These are phyloP conservation scores for Amphiura filiformis DNA, from an alignment of 35 echinoderm and acorn worm genomes.

Conservation along the genomic window DNA sequence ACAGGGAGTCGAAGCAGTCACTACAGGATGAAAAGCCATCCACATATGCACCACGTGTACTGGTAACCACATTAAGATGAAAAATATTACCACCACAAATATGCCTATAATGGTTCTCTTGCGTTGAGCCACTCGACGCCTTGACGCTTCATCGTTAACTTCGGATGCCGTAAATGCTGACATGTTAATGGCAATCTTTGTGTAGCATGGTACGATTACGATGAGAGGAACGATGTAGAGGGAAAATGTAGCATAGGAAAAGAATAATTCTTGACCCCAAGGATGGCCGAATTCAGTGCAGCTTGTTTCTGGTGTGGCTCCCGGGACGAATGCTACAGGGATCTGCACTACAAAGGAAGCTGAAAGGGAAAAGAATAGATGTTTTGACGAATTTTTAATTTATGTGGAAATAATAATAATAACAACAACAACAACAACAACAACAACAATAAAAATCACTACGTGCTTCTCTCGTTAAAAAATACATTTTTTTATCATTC, in stretches of 20 bases:
- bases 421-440: no score
- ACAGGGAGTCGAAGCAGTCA: background rate
- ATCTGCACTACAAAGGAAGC: conserved; percentile 4
- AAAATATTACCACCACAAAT: background rate
- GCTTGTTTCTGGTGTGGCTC: background rate
- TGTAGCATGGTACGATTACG: background rate
- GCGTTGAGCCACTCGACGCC: background rate
- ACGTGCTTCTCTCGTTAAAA: no score
- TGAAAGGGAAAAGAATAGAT: background rate
- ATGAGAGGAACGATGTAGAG: background rate
- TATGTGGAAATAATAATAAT: background rate
- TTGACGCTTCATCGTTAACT: no score
- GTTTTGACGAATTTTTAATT: background rate
- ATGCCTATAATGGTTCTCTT: background rate
- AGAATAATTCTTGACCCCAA: background rate
- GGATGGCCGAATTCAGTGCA: background rate
- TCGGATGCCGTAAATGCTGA: background rate
- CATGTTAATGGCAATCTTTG: background rate
- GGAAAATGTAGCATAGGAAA: background rate
- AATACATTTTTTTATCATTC: no score
- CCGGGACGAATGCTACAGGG: background rate
- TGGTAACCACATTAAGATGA: background rate
- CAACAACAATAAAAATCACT: no score
- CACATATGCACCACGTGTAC: background rate
- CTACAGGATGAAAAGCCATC: background rate